These are phyloP conservation scores for Bactericera cockerelli DNA, from an alignment of 1,140 invertebrate species.

Conservation along the genomic window DNA sequence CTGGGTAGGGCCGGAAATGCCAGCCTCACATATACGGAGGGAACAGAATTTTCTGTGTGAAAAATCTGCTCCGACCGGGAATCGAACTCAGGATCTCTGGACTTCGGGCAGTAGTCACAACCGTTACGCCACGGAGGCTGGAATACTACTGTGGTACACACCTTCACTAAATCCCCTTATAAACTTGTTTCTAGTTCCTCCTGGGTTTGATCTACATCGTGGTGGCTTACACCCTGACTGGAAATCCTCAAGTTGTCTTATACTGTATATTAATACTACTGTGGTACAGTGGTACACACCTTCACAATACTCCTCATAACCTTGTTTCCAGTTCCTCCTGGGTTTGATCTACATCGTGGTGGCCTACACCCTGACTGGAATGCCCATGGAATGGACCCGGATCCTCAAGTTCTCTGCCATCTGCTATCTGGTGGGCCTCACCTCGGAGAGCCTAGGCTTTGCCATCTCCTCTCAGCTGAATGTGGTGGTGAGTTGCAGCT, in stretches of 20 bases:
- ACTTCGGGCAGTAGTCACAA: too few relatives aligned
- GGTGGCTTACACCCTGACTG: slow-evolving; percentile 29
- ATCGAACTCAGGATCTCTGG: too few relatives aligned
- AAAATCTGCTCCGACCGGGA: too few relatives aligned
- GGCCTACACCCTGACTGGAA: slow-evolving; percentile 29
- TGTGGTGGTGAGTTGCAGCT: slow-evolving; percentile 44
- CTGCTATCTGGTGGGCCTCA: slow-evolving; percentile 48
- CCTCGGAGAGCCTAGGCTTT: slow-evolving; percentile 57
- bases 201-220: slow-evolving; percentile 27
- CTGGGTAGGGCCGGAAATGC: too few relatives aligned
- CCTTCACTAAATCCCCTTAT: too few relatives aligned
- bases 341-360: slow-evolving; percentile 27
- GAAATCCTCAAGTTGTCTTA: slow-evolving; percentile 43
- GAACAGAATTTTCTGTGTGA: too few relatives aligned
- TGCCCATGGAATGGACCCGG: slow-evolving; percentile 29
- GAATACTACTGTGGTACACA: too few relatives aligned
- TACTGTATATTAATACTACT: too few relatives aligned
- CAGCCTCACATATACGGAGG: too few relatives aligned
- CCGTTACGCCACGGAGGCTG: too few relatives aligned
- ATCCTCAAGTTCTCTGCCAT: slow-evolving; percentile 44
- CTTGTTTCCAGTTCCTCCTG: slow-evolving; percentile 27
- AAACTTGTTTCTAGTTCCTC: slow-evolving; percentile 27
- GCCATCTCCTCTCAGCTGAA: slow-evolving; percentile 51
- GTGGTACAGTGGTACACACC: too few relatives aligned
- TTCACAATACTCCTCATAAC: too few relatives aligned